phyloP scores from a whole-genome alignment of 1,140 invertebrate genomes.

The Tenebrio molitor region DNA sequence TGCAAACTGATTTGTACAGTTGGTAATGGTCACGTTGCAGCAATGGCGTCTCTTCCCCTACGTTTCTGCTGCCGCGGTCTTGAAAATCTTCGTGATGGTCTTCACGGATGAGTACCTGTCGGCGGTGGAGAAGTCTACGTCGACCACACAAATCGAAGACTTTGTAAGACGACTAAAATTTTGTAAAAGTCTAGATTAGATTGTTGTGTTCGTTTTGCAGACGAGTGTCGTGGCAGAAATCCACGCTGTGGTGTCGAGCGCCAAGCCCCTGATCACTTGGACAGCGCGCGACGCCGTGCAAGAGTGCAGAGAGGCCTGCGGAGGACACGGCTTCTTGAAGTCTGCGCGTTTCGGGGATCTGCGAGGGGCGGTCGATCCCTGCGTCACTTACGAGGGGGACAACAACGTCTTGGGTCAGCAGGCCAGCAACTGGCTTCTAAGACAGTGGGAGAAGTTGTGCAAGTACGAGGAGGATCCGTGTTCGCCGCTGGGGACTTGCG shows the following conservation, averaged over 20 bases:
- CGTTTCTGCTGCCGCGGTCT: constrained; percentile 84
- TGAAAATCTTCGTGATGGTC: constrained; percentile 79
- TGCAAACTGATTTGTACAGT: background rate
- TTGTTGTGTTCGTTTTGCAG: constrained; percentile 51
- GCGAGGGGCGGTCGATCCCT: constrained; percentile 90
- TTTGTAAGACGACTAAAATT: constrained; percentile 51
- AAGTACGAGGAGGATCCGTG: constrained; percentile 66
- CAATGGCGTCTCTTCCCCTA: constrained; percentile 94
- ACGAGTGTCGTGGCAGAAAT: constrained; percentile 77
- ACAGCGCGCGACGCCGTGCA: constrained; percentile 86
- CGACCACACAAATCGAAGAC: constrained; percentile 54
- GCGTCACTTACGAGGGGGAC: constrained; percentile 96
- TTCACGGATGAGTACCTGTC: constrained; percentile 64
- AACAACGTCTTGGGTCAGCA: constrained; percentile 96
- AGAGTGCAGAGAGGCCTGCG: constrained; percentile 92
- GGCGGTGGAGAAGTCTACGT: constrained; percentile 58
- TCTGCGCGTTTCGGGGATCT: constrained; percentile 84
- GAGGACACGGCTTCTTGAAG: constrained; percentile 86
- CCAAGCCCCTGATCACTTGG: constrained; percentile 92
- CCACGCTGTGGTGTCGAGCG: constrained; percentile 90
- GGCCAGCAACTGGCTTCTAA: constrained; percentile 90
- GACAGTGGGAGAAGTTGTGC: constrained; percentile 72
- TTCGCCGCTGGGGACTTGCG: constrained; percentile 75
- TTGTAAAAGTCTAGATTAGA: background rate
- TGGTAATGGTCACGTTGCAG: constrained; percentile 66